Base-by-base conservation (phyloP, 1,140 invertebrate genomes). In the Dinoponera quadriceps region DNA sequence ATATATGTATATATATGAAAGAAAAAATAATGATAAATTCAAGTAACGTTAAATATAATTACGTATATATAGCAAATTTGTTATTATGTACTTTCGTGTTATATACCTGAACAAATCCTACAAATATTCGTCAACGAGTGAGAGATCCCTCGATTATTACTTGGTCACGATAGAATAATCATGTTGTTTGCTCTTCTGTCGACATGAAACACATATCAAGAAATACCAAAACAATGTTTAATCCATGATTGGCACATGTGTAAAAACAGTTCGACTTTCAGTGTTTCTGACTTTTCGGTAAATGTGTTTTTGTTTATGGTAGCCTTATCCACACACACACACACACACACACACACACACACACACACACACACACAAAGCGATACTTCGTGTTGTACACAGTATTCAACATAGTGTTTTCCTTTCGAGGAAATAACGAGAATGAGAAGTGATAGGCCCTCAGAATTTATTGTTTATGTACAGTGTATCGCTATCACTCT, bases 401-500 rank as follows among this genome's bases (percentile, higher is more conserved):
- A 33, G 2, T 44, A 44, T 44, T 44, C 38, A 9, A 44, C 25
- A 38, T 48, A 57, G 9, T 27, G 27, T 7, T 18, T 33, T 22
- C 3, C 9, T 63, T 71, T 29, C 13, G 2, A 80, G 44, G 33
- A 71, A 48, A 78, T 78, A 77, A 69, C 71, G 11, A 77, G 11
- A 78, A 27, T 78, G 33, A 71, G 20, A 14, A 33, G 38, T 77
- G 44, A 68, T 87, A 87, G 86, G 86, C 86, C 86, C 54, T 57
- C 18, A n/a, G 54, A 86, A 66, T 86, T 78, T 86, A 78, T 68
- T 83, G 72, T 72, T 57, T 86, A 55, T 62, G 44, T 82, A 83
- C 63, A 83, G 33, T 75, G 73, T 62, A 68, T 74, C 13, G 29
- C 59, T 60, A 29, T 29, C 69, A 63, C 48, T 44, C 9, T 75